These are phyloP conservation scores for Muscicapa striata DNA, from an alignment of 2,797 vertebrate genomes.

Conservation along the genomic window DNA sequence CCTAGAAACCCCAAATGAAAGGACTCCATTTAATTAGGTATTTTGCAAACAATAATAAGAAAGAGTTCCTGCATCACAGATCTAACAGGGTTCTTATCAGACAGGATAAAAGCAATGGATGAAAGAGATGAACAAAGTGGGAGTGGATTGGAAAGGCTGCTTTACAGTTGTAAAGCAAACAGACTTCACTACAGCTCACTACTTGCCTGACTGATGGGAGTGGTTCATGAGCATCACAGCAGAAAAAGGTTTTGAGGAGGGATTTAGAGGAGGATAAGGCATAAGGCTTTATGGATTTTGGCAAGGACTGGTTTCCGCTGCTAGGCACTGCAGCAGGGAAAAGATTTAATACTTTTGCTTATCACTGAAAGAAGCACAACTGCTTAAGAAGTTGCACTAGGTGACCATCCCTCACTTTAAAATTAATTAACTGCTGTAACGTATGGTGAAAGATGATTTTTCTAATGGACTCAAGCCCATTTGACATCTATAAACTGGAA, in stretches of 20 bases:
- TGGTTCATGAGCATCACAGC: not conserved
- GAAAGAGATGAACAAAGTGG: conserved; percentile 12
- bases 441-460: conserved; percentile 10
- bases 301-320: not conserved
- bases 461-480: not conserved
- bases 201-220: conserved; percentile 31
- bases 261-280: conserved; percentile 26
- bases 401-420: conserved; percentile 1
- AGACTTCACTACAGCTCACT: conserved; percentile 33
- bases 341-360: not conserved
- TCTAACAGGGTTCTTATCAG: not conserved
- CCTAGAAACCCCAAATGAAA: conserved; percentile 18
- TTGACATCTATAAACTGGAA: conserved; percentile 11
- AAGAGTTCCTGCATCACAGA: conserved; percentile 5
- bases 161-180: conserved; percentile 39
- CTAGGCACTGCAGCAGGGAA: not conserved
- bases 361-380: not conserved
- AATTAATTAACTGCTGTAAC: not conserved
- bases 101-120: not conserved
- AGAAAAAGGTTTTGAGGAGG: conserved; percentile 8
- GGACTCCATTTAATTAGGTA: not conserved
- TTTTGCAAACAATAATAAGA: conserved; percentile 40
- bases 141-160: conserved; percentile 8
- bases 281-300: not conserved
- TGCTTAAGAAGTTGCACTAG: not conserved